phyloP scores from a whole-genome alignment of 2,113 vertebrate genomes.

The Sylvilagus bachmani region DNA sequence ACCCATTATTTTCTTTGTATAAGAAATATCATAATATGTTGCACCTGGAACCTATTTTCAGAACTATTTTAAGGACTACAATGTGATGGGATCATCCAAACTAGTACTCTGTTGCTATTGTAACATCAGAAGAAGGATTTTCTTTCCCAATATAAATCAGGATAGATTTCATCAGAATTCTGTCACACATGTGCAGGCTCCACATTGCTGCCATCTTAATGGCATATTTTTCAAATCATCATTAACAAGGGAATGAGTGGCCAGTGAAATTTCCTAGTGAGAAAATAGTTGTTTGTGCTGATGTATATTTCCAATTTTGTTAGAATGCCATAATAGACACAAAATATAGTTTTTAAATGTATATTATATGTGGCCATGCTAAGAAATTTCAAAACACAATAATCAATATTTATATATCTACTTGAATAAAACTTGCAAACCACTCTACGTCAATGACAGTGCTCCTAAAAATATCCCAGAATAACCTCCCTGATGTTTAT shows the following conservation, averaged over 20 bases:
- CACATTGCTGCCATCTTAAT: neutral
- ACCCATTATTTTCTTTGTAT: neutral
- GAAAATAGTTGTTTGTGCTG: neutral
- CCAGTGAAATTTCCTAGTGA: neutral
- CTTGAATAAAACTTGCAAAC: neutral
- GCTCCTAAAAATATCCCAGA: neutral
- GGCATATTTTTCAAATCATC: neutral
- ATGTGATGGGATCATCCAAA: neutral
- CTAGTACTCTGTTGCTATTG: neutral
- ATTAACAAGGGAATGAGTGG: neutral
- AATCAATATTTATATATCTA: neutral
- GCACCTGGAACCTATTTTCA: neutral
- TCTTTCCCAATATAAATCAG: neutral
- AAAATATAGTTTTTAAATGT: neutral
- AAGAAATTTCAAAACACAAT: neutral
- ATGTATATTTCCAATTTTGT: conserved; percentile 4
- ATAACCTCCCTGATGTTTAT: neutral
- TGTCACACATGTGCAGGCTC: neutral
- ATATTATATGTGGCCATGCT: neutral
- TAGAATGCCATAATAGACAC: neutral
- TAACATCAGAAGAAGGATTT: neutral
- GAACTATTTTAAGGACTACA: neutral
- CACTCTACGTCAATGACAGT: neutral
- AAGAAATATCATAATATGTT: neutral
- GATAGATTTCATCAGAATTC: neutral